Conservation (phyloP, 1,140 invertebrate genomes). For the Charaxes varanes region DNA sequence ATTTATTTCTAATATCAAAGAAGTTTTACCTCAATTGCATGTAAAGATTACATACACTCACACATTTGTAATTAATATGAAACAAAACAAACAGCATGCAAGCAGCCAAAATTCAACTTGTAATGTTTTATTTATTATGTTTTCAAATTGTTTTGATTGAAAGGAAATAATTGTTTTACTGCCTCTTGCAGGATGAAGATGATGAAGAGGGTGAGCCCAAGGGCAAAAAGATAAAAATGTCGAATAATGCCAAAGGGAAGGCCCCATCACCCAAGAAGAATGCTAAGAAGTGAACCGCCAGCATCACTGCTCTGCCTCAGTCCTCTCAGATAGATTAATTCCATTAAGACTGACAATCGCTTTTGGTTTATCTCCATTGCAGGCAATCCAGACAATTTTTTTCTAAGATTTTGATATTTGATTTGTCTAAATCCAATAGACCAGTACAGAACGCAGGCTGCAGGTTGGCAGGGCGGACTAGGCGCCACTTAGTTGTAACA, state of each 20-base stretch:
- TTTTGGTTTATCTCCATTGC: conserved; percentile 12
- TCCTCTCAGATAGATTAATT: conserved; percentile 22
- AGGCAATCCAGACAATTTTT: conserved; percentile 18
- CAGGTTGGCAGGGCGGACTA: conserved; percentile 13
- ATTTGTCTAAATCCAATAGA: background rate
- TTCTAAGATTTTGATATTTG: background rate
- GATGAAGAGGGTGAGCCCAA: conserved; percentile 79
- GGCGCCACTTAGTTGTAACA: conserved; percentile 44
- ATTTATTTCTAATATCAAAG: no score
- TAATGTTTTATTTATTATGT: no score
- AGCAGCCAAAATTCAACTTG: no score
- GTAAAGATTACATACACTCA: no score
- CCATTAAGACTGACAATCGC: conserved; percentile 34
- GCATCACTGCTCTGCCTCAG: conserved; percentile 15
- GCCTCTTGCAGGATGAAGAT: conserved; percentile 73
- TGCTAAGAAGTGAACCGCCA: conserved; percentile 67
- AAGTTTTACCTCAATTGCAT: no score
- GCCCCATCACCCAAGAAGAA: conserved; percentile 72
- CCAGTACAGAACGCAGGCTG: background rate
- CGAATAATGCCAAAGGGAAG: conserved; percentile 78
- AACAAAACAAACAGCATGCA: no score
- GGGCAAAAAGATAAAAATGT: conserved; percentile 79
- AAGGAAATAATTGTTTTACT: background rate
- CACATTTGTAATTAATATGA: no score
- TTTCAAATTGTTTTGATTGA: no score